Conservation (phyloP, 2,888 invertebrate species). For the Auanema freiburgensis region DNA sequence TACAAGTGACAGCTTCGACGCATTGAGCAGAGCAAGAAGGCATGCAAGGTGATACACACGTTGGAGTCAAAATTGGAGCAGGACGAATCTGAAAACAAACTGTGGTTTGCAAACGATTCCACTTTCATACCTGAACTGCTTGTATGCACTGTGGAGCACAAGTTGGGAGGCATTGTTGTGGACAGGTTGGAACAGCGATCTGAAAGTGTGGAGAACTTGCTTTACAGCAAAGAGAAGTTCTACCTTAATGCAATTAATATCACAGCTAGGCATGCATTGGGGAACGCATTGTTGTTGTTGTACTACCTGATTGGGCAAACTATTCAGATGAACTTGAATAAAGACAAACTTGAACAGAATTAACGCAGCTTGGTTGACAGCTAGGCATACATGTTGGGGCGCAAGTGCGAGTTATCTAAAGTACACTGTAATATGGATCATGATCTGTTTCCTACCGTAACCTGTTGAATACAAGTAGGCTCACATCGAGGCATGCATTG, state of each 20-base stretch:
- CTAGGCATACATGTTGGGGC: constrained; percentile 41
- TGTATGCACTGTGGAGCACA: constrained; percentile 40
- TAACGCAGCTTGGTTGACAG: constrained; percentile 41
- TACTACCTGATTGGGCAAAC: too few relatives aligned
- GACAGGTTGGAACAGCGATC: constrained; percentile 11
- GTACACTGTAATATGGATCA: constrained; percentile 3
- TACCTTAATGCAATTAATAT: constrained; percentile 15
- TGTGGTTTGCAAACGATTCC: background rate
- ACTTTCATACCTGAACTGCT: constrained; percentile 25
- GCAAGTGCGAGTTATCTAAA: constrained; percentile 15
- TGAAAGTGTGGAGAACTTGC: background rate
- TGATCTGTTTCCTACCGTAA: background rate
- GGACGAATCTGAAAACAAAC: constrained; percentile 14
- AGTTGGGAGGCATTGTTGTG: constrained; percentile 35
- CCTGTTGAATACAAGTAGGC: background rate
- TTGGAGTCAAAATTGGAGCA: constrained; percentile 19
- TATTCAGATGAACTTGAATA: too few relatives aligned
- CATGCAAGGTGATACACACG: constrained; percentile 42
- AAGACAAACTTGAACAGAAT: constrained; percentile 29
- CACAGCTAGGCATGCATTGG: constrained; percentile 28
- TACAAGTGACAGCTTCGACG: constrained; percentile 45
- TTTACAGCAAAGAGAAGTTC: background rate
- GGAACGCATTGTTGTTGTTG: constrained; percentile 24
- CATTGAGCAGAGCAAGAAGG: constrained; percentile 25
- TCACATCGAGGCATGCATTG: constrained; percentile 11